Evolutionary conservation across 2,888 invertebrate species (phyloP).

Genomic region (Macropis europaea): DNA sequence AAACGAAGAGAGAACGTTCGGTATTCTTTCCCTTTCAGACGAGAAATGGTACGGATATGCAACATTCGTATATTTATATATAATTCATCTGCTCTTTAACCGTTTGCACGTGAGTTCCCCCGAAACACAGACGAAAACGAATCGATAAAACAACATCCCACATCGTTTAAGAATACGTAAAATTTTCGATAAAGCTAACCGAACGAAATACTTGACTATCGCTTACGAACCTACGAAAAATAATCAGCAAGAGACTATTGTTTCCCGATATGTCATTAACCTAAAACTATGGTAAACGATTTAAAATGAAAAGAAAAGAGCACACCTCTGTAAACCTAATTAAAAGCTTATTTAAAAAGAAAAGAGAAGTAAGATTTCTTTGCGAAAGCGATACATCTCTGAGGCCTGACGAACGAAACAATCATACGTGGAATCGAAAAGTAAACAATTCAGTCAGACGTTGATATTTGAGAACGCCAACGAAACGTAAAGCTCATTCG

Average conservation of each 20-base stretch:
- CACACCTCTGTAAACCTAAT: conserved; percentile 22
- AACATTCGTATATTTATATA: conserved; percentile 17
- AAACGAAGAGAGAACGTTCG: conserved; percentile 2
- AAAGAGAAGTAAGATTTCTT: neutral
- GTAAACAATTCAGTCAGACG: neutral
- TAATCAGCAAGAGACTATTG: neutral
- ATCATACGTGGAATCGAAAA: neutral
- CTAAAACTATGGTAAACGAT: conserved; percentile 23
- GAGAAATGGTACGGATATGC: conserved; percentile 37
- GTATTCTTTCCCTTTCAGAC: conserved; percentile 40
- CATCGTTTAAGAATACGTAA: neutral
- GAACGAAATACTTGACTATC: neutral
- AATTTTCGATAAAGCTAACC: neutral
- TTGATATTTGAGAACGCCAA: neutral
- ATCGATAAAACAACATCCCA: neutral
- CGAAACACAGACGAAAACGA: neutral
- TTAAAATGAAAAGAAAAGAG: neutral
- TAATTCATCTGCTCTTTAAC: conserved; percentile 32
- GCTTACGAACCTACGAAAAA: neutral
- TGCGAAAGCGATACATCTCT: neutral
- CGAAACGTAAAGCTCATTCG: neutral
- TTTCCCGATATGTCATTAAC: conserved; percentile 9
- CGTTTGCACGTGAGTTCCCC: neutral
- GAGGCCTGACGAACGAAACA: neutral
- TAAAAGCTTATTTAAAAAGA: conserved; percentile 23